Evolutionary conservation across 2,888 invertebrate species (phyloP), one percentile per base, ranked within the genome.

Genomic region (Xanthorhoe spadicearia): DNA sequence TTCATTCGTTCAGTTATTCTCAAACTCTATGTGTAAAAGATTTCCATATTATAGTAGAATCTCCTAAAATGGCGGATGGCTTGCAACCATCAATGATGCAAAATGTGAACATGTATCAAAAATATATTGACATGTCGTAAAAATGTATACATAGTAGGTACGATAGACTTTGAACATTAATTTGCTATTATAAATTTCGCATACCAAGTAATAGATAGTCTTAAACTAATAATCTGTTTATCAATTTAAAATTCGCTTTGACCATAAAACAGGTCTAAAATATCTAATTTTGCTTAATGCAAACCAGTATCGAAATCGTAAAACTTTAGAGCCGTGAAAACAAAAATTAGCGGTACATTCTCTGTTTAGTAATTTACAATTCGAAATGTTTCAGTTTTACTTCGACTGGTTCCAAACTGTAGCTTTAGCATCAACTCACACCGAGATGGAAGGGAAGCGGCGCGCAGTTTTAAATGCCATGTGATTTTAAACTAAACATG

Each of bases 251-350:
- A 71, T 71, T 71, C 63, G 71, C 66, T 50, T 61, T 68, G 69
- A 66, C 18, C 59, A 55, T 69, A 54, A 57, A 69, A 69, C 69
- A 43, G 63, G 61, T 69, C 67, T 61, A 61, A 18, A 66, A 69
- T 65, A 56, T 61, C 64, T 64, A 57, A 56, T 68, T 64, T 38
- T 43, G 60, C 18, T 56, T 59, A 59, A 43, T 59, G 43, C 66
- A 66, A 65, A 67, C 67, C 65, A 65, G 67, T 65, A 66, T 46
- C 52, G 54, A 38, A 38, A 46, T 68, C 65, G 35, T 70, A 66
- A 68, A 70, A 61, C 32, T 43, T 64, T 61, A 68, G 64, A 67
- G 64, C 68, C 74, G 74, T 74, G 72, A 68, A 69, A 66, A 72
- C 69, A 61, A 49, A 61, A 73, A 74, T 73, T 72, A 50, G 64